Base-by-base conservation (phyloP, 2,888 invertebrate genomes). In the Callimorpha dominula region DNA sequence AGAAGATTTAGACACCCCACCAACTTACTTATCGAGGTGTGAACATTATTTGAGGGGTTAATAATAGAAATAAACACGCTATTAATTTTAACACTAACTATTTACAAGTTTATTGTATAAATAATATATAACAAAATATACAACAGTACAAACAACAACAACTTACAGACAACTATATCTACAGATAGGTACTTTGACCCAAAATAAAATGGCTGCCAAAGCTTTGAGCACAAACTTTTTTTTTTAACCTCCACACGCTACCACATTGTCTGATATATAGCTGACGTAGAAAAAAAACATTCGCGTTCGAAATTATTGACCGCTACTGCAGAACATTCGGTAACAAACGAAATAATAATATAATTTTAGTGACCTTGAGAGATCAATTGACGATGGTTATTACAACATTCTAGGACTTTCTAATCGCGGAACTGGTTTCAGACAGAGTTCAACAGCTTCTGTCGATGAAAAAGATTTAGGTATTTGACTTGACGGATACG, bases 141-240 rank as follows among this genome's bases (percentile, higher is more conserved):
- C 52, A 40, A 50, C 17, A 50, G 40, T 40, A 65, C 50, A 68
- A 54, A 60, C 57, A 60, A 68, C 54, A 67, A 67, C 68, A 68
- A 60, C 1, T 15, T 57, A 60, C 40, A 57, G 46, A 67, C 15
- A 52, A 50, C 49, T 46, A 43, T 15, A 54, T 20, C 8, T 71
- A 60, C 31, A 60, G 20, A 60, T 31, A 31, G 31, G 31, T 31
- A 14, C 31, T 60, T n/a, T 31, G 1, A 60, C 60, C 60, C 60
- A 60, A 60, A 31, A 7, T 6, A 31, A 60, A 60, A 60, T 60
- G 60, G 31, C 31, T 12, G 57, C 57, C 57, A 60, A 31, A 60
- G 4, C 5, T 60, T 60, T 60, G 57, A 31, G 31, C 43, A 46
- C 43, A 31, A 31, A 31, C 31, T 46, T 8, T 46, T 46, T 46